These are phyloP conservation scores for Laterallus jamaicensis DNA, from an alignment of 2,113 vertebrate species.

Conservation along the genomic window DNA sequence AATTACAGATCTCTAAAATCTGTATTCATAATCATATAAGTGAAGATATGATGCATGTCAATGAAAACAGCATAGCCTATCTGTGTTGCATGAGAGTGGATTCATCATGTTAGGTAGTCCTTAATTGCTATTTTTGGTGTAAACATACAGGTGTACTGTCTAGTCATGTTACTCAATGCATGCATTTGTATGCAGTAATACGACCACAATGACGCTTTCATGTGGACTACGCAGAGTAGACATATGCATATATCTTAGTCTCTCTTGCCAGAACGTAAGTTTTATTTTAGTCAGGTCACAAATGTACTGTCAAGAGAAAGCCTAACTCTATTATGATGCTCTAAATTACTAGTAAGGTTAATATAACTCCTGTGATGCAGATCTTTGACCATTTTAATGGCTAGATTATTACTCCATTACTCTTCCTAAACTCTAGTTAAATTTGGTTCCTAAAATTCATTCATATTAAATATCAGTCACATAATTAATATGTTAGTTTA, in stretches of 20 bases:
- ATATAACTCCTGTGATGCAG: constrained; percentile 55
- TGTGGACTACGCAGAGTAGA: background rate
- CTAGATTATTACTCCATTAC: constrained; percentile 45
- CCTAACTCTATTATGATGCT: constrained; percentile 52
- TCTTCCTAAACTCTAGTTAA: constrained; percentile 61
- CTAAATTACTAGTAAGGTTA: constrained; percentile 56
- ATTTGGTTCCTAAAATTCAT: constrained; percentile 21
- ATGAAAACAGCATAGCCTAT: background rate
- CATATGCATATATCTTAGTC: background rate
- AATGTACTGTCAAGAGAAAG: constrained; percentile 42
- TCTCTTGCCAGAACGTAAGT: background rate
- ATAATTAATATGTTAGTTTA: constrained; percentile 32
- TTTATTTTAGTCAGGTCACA: constrained; percentile 53
- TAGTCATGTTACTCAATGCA: background rate
- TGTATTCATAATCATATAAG: background rate
- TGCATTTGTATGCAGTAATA: background rate
- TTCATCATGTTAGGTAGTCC: background rate
- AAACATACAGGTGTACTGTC: background rate
- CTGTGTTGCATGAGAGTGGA: background rate
- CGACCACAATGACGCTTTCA: background rate
- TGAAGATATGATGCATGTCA: background rate
- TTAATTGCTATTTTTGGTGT: background rate
- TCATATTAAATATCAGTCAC: constrained; percentile 55
- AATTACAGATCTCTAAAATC: background rate
- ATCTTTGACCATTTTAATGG: constrained; percentile 58